phyloP scores from a whole-genome alignment of 2,113 vertebrate genomes.

The Noctilio leporinus region DNA sequence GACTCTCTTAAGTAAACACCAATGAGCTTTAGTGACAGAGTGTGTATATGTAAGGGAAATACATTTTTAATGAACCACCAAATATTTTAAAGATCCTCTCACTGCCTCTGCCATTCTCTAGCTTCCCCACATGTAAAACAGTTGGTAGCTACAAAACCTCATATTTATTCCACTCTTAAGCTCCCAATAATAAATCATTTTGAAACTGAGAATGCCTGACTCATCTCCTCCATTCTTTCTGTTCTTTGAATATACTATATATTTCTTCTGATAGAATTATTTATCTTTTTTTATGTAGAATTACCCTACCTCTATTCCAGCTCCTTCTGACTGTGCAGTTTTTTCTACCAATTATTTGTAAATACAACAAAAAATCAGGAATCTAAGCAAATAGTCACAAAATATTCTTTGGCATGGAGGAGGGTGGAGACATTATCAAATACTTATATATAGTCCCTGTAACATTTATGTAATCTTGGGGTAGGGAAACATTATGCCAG shows the following conservation, averaged over 20 bases:
- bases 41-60: not conserved
- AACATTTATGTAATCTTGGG: not conserved
- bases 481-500: not conserved
- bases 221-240: not conserved
- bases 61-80: constrained; percentile 29
- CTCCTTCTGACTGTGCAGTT: not conserved
- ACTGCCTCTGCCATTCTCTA: not conserved
- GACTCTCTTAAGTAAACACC: not conserved
- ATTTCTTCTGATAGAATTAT: not conserved
- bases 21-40: not conserved
- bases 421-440: not conserved
- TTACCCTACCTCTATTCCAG: not conserved
- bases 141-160: not conserved
- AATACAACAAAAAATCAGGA: not conserved
- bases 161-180: not conserved
- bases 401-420: not conserved
- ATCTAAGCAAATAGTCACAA: not conserved
- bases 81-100: not conserved
- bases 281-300: not conserved
- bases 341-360: not conserved
- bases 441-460: not conserved
- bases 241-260: not conserved
- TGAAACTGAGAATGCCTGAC: not conserved
- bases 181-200: not conserved
- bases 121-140: not conserved